phyloP scores from a whole-genome alignment of 2,797 vertebrate species.

The Anguilla megastoma region DNA sequence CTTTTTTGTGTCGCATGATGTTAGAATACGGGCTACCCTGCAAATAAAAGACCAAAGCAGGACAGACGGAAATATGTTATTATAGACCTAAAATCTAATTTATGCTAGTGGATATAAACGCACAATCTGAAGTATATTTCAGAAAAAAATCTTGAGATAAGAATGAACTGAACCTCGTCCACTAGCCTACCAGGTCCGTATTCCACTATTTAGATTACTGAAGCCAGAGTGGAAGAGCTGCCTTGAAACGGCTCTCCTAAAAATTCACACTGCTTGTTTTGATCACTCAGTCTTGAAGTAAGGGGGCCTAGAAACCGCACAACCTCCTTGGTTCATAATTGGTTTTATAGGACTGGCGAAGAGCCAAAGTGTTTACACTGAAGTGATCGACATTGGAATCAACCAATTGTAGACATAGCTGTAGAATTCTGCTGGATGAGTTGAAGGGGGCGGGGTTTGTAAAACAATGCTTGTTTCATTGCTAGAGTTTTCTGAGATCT shows the following conservation, averaged over 20 bases:
- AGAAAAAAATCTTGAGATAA: not conserved
- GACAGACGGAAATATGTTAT: not conserved
- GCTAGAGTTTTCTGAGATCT: slow-evolving; percentile 74
- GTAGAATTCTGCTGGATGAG: slow-evolving; percentile 49
- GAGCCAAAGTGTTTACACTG: slow-evolving; percentile 77
- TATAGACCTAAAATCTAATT: not conserved
- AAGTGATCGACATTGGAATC: slow-evolving; percentile 65
- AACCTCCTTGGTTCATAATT: slow-evolving; percentile 82
- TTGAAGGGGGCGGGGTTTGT: slow-evolving; percentile 68
- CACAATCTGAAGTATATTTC: not conserved
- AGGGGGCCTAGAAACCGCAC: slow-evolving; percentile 85
- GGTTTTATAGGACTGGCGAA: slow-evolving; percentile 86
- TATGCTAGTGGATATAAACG: not conserved
- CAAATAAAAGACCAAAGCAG: not conserved
- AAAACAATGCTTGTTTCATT: slow-evolving; percentile 94
- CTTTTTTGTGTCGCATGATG: not conserved
- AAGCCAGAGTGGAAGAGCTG: slow-evolving; percentile 51
- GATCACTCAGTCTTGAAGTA: slow-evolving; percentile 77
- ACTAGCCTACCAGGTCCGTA: slow-evolving; percentile 56
- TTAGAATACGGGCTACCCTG: not conserved
- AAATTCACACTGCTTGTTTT: slow-evolving; percentile 79
- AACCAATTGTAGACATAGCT: slow-evolving; percentile 66
- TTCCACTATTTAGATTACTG: slow-evolving; percentile 69
- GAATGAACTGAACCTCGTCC: not conserved
- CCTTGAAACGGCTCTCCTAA: slow-evolving; percentile 71